Base-by-base conservation (phyloP, 2,797 vertebrate species). In the Basileuterus tristriatus region DNA sequence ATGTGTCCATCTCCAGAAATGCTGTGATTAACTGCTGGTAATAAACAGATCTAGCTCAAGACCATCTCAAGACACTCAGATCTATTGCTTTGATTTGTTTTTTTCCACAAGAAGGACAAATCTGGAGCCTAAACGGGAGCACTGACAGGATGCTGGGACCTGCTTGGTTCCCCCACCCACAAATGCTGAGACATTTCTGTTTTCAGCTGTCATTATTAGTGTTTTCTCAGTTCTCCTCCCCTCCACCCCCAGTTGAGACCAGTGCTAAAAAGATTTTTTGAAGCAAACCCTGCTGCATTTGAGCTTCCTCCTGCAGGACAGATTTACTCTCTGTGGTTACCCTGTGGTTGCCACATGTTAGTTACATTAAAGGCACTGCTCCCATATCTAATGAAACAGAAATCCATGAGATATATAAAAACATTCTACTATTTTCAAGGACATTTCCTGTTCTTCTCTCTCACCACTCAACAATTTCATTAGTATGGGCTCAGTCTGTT, bases 291-390 rank as follows among this genome's bases (percentile, higher is more conserved):
- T 89, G 74, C 74, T 91, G 71, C 49, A 87, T 82, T 93, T 79
- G 27, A 82, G 70, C 90, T 94, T 91, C 88, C 93, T 93, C 58
- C 85, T 91, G 90, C 68, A 89, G 80, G 93, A 86, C 93, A 93
- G 94, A 97, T 96, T 95, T 95, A 82, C 86, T 88, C 70, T 39
- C 83, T 93, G 96, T 95, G 93, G 94, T 96, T 91, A 70, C 80
- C 62, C 77, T 94, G 93, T 93, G 96, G 94, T 92, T 76, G 83
- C 85, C 90, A 91, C 86, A 94, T 93, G 95, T 87, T 96, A 93
- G 63, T 74, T 91, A 91, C 75, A 70, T 94, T 93, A 74, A 90
- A 96, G 85, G 74, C 83, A 62, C 77, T 80, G 77, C 56, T 89
- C 58, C 83, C 68, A 92, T 78, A 91, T 84, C 89, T 93, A 83